phyloP scores from a whole-genome alignment of 2,888 invertebrate species.

The Tuta absoluta region DNA sequence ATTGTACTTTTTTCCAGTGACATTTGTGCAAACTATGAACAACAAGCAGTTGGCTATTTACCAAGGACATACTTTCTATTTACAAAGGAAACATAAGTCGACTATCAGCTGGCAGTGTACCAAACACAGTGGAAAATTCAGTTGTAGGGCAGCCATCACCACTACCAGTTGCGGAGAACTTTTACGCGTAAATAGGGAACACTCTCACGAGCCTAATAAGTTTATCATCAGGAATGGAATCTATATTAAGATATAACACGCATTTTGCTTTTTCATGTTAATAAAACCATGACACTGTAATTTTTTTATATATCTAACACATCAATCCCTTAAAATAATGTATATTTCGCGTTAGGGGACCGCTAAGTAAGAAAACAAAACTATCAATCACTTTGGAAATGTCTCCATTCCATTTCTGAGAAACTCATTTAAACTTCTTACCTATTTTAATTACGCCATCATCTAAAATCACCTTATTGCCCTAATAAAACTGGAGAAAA shows the following conservation, averaged over 20 bases:
- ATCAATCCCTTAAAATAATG: too few species aligned
- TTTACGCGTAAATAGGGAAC: background rate
- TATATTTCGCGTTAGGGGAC: too few species aligned
- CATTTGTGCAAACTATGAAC: background rate
- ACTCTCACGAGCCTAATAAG: background rate
- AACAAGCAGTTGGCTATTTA: constrained; percentile 3
- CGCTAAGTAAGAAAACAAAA: too few species aligned
- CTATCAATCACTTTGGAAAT: too few species aligned
- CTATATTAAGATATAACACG: background rate
- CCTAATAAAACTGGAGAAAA: too few species aligned
- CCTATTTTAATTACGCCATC: too few species aligned
- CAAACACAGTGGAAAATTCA: background rate
- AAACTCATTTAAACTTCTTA: too few species aligned
- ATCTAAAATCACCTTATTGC: too few species aligned
- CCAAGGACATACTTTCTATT: background rate
- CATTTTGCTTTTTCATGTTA: background rate
- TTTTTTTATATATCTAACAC: too few species aligned
- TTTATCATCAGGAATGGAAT: constrained; percentile 1
- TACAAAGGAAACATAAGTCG: background rate
- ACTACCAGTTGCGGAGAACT: background rate
- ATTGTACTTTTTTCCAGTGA: background rate
- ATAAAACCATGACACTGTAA: too few species aligned
- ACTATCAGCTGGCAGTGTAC: constrained; percentile 2
- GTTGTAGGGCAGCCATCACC: background rate
- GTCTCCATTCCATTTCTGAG: too few species aligned